A percentile compares a stretch with the other conserved stretches of the same genome.
Evolutionary conservation across 2,797 vertebrate genomes (phyloP).

Genomic region (Numenius phaeopus): DNA sequence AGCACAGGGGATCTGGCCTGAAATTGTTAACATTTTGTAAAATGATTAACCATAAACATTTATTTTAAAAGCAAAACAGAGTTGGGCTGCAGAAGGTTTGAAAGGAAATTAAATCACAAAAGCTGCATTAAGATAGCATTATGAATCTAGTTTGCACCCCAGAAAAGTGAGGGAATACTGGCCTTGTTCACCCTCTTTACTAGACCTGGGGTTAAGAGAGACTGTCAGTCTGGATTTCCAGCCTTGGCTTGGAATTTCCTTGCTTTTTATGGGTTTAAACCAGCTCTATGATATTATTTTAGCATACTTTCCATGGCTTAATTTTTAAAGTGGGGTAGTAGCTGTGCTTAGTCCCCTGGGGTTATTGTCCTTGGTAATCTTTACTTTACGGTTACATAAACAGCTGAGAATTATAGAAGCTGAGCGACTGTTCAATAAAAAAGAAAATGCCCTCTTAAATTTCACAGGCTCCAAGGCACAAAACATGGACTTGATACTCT

Average conservation of each 20-base stretch:
- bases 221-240: constrained; percentile 31
- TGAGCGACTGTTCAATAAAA: constrained; percentile 36
- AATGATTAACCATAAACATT: constrained; percentile 22
- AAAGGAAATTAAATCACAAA: constrained; percentile 57
- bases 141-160: constrained; percentile 29
- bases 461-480: constrained; percentile 19
- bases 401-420: constrained; percentile 56
- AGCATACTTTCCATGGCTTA: constrained; percentile 42
- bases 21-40: constrained; percentile 37
- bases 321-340: constrained; percentile 47
- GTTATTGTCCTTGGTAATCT: constrained; percentile 44
- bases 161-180: not conserved
- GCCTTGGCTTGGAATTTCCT: constrained; percentile 26
- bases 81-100: not conserved
- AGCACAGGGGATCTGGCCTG: not conserved
- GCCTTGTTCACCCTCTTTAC: not conserved
- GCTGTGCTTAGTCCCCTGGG: constrained; percentile 25
- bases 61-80: constrained; percentile 27
- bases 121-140: not conserved
- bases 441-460: constrained; percentile 37
- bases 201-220: not conserved
- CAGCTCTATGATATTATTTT: constrained; percentile 39
- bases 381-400: constrained; percentile 62
- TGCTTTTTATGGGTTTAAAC: constrained; percentile 34
- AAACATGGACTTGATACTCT: not conserved